Conservation (phyloP, 2,113 vertebrate genomes). For the Hepsetus odoe region DNA sequence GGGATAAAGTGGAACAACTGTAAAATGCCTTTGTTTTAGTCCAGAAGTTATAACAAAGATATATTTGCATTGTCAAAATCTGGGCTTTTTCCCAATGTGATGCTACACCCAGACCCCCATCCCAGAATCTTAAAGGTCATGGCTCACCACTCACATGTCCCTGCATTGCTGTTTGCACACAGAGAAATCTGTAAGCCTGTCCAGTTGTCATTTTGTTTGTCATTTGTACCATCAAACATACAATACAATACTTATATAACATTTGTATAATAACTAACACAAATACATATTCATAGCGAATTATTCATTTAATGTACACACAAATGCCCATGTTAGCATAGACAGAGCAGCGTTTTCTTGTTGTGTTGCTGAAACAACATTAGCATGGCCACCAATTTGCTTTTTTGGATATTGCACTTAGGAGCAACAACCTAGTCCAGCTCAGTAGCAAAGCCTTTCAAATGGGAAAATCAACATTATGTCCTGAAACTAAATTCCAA, state of each 20-base stretch:
- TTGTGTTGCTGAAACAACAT: too few species aligned
- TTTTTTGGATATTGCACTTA: too few species aligned
- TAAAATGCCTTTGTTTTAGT: conserved; percentile 6
- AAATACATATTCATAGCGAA: too few species aligned
- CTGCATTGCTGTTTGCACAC: background rate
- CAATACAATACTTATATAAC: too few species aligned
- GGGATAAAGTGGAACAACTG: background rate
- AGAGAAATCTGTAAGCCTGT: background rate
- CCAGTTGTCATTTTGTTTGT: too few species aligned
- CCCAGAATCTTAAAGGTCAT: conserved; percentile 28
- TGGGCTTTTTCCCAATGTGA: conserved; percentile 18
- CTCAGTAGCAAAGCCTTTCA: background rate
- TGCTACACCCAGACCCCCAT: background rate
- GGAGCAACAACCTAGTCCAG: background rate
- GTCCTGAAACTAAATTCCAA: background rate
- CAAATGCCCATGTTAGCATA: too few species aligned
- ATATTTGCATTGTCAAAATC: conserved; percentile 24
- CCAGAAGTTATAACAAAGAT: conserved; percentile 11
- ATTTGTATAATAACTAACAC: too few species aligned
- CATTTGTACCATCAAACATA: too few species aligned
- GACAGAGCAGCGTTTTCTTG: too few species aligned
- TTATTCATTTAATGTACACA: too few species aligned
- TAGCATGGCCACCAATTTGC: too few species aligned
- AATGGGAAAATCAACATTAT: background rate
- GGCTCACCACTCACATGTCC: conserved; percentile 27